Percentiles rank a stretch among this genome's conserved stretches.
Conservation (phyloP, 2,888 invertebrate genomes). For the Eulithis prunata region DNA sequence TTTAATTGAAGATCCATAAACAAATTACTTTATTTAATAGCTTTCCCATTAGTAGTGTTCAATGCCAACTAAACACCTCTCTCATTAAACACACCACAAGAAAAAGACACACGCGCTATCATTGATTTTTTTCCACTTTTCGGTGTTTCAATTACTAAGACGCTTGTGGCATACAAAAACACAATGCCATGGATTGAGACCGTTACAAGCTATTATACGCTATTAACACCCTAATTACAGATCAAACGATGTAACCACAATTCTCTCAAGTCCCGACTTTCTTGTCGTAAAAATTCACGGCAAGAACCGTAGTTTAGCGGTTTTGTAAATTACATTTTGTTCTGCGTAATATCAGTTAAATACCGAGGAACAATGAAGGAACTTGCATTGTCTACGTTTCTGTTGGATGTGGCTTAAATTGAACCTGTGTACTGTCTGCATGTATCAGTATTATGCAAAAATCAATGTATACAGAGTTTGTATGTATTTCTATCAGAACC, state of each 20-base stretch:
- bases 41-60: neutral
- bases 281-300: conserved; percentile 70
- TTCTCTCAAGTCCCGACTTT: conserved; percentile 72
- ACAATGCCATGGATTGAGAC: conserved; percentile 73
- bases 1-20: too few relatives aligned
- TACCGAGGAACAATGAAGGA: conserved; percentile 38
- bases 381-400: conserved; percentile 38
- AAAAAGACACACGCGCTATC: conserved; percentile 56
- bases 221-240: conserved; percentile 80
- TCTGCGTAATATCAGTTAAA: conserved; percentile 50
- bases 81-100: conserved; percentile 19
- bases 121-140: conserved; percentile 54
- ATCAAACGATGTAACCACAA: conserved; percentile 80
- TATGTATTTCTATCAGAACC: neutral
- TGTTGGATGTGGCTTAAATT: conserved; percentile 20
- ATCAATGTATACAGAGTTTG: conserved; percentile 5
- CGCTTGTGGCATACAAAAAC: conserved; percentile 61
- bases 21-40: too few relatives aligned
- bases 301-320: conserved; percentile 65
- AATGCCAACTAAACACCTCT: neutral
- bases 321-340: conserved; percentile 67
- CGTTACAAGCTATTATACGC: conserved; percentile 74
- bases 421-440: conserved; percentile 8
- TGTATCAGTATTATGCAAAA: neutral
- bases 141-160: conserved; percentile 55